Evolutionary conservation across 2,888 invertebrate species (phyloP).

Genomic region (Yponomeuta cagnagella): DNA sequence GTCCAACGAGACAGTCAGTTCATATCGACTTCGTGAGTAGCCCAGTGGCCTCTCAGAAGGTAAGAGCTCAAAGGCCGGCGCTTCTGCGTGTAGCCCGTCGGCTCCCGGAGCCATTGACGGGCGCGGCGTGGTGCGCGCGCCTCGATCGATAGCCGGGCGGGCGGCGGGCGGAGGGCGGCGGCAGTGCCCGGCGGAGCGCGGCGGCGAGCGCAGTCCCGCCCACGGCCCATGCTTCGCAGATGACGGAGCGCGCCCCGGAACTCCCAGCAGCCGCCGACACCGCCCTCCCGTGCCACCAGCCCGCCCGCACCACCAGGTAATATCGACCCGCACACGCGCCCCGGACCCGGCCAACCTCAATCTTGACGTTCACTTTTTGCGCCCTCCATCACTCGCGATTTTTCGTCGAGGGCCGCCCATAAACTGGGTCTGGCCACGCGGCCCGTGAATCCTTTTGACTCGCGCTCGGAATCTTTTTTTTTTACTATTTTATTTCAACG

Average conservation of each 20-base stretch:
- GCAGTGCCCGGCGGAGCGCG: slow-evolving; percentile 65
- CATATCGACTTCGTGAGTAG: too few species aligned
- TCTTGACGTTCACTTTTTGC: background rate
- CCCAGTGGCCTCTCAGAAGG: background rate
- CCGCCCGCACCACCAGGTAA: slow-evolving; percentile 36
- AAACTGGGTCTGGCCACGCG: background rate
- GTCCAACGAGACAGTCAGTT: too few species aligned
- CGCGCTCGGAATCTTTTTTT: too few species aligned
- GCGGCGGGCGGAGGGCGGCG: slow-evolving; percentile 34
- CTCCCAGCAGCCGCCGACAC: slow-evolving; percentile 47
- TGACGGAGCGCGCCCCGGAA: slow-evolving; percentile 72
- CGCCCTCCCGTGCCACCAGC: slow-evolving; percentile 54
- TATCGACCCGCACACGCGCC: slow-evolving; percentile 33
- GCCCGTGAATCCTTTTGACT: background rate
- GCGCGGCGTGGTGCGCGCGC: slow-evolving; percentile 60
- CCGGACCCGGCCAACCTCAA: background rate
- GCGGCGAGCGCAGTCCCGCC: slow-evolving; percentile 27
- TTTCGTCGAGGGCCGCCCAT: background rate
- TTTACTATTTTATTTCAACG: too few species aligned
- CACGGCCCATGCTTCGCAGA: slow-evolving; percentile 66
- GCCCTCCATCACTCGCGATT: background rate
- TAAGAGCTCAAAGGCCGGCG: background rate
- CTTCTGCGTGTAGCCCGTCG: slow-evolving; percentile 20
- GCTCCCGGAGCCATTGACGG: slow-evolving; percentile 55
- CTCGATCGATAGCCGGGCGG: slow-evolving; percentile 45